Base-by-base conservation (phyloP, 2,113 vertebrate species). In the Illadopsis cleaveri region DNA sequence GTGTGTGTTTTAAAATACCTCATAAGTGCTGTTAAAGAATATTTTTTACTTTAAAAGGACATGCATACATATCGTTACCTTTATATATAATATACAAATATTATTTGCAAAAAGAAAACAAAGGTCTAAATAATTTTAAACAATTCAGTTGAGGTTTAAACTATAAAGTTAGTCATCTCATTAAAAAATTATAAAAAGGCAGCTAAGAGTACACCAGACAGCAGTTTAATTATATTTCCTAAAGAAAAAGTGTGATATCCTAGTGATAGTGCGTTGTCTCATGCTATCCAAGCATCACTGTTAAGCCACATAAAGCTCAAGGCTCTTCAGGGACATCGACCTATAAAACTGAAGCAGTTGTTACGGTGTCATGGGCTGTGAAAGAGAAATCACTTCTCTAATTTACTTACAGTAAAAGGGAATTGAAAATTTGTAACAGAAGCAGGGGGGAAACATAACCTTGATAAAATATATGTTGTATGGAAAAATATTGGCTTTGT, bases 361-460 rank as follows among this genome's bases (percentile, higher is more conserved):
- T 95, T 83, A 50, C 38, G 51, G 25, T 72, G 21, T 37, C 69
- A 70, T 27, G 47, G 48, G n/a, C 77, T 78, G 35, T 51, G 83
- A 77, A 93, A 92, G 50, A 81, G 44, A 79, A 92, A 87, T 85
- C 9, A 91, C 71, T 31, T 91, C 20, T 86, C 61, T 81, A 93
- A 91, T 89, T 66, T 88, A 54, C 21, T 86, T 57, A 9, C 24
- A 58, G 22, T 54, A 91, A 85, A 92, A 76, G 13, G 6, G 20
- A 91, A 95, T 48, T 15, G 4, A 93, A 94, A 91, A 66, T 54
- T 47, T 78, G 12, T 79, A 61, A 57, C 30, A 47, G 56, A 56
- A 40, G 4, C 7, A 15, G 3, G 1, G 1, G 1, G 1, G 2
- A 7, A 9, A 80, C 44, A 12, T 19, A 89, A 50, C 8, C 17